Base-by-base conservation (phyloP, 1,140 invertebrate genomes). In the Tyrophagus putrescentiae region DNA sequence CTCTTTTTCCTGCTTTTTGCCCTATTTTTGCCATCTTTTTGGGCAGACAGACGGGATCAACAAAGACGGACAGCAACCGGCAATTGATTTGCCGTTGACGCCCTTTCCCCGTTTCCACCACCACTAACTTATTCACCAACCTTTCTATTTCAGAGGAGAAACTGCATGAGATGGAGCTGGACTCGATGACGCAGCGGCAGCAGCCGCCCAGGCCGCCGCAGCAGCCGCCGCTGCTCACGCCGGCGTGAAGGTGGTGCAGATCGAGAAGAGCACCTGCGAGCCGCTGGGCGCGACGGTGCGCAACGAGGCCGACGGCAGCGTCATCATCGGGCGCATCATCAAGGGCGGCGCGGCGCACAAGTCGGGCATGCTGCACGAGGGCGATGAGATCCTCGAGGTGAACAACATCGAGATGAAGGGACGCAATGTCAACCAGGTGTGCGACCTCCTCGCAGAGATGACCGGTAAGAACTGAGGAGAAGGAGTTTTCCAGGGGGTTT, bases 381-480 rank as follows among this genome's bases (percentile, higher is more conserved):
- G 91, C 23, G 93, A 98, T 71, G 93, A 97, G 75, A 88, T 98
- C 28, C 76, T 97, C 5, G 93, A 97, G 73, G 73, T 77, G 0
- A 78, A 79, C 68, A 89, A 87, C 6, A 83, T 94, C 41, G 85
- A 90, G 69, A 85, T 97, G 84, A 80, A 91, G 60, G 92, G 93
- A 60, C 96, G 95, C 73, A 87, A 87, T 62, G 88, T 98, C 62
- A 92, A 96, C 75, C 90, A 97, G 72, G 93, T 98, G 64, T 97
- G 92, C 76, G 89, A 95, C 71, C 82, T 98, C 67, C 76, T 98
- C 63, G 73, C 54, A 21, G 60, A 64, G 60, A 64, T 64, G 61
- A 64, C 42, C 23, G 63, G 63, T 63, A 33, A 39, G 45, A 41
- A 1, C 53, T 9, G 18, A 11, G n/a, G 2, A 44, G 13, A 16